phyloP scores from a whole-genome alignment of 2,888 invertebrate species.

The Heliconius ismenius region DNA sequence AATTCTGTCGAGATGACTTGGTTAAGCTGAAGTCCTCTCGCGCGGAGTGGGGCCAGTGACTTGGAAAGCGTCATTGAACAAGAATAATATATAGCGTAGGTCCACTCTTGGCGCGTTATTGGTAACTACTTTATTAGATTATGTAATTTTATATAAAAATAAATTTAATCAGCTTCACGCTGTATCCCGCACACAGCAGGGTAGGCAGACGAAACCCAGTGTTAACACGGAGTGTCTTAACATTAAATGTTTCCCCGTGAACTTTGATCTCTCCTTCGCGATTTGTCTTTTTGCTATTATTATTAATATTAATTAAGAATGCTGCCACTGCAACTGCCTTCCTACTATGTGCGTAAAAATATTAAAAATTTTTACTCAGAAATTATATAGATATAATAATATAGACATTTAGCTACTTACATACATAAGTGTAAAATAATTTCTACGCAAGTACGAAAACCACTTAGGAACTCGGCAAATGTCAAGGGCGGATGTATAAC shows the following conservation, averaged over 20 bases:
- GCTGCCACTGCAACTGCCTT: too few species aligned
- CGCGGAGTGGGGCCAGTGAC: conserved; percentile 31
- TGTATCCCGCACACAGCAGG: too few species aligned
- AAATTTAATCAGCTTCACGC: too few species aligned
- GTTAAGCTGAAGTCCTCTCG: conserved; percentile 33
- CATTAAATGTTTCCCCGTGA: too few species aligned
- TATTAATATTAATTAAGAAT: too few species aligned
- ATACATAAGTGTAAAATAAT: neutral
- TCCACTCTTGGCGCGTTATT: conserved; percentile 6
- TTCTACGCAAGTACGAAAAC: conserved; percentile 13
- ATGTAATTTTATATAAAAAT: neutral
- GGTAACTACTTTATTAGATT: neutral
- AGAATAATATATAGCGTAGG: conserved; percentile 33
- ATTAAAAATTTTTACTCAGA: neutral
- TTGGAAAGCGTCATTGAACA: conserved; percentile 26
- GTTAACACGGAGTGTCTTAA: too few species aligned
- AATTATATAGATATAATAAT: neutral
- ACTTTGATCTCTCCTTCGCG: too few species aligned
- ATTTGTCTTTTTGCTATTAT: too few species aligned
- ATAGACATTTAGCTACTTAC: neutral
- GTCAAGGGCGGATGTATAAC: conserved; percentile 24
- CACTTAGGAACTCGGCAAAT: conserved; percentile 20
- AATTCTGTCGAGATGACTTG: conserved; percentile 24
- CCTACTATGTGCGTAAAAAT: too few species aligned
- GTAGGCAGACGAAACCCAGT: too few species aligned